phyloP scores from a whole-genome alignment of 2,797 vertebrate species.

The Myotis pilosus region DNA sequence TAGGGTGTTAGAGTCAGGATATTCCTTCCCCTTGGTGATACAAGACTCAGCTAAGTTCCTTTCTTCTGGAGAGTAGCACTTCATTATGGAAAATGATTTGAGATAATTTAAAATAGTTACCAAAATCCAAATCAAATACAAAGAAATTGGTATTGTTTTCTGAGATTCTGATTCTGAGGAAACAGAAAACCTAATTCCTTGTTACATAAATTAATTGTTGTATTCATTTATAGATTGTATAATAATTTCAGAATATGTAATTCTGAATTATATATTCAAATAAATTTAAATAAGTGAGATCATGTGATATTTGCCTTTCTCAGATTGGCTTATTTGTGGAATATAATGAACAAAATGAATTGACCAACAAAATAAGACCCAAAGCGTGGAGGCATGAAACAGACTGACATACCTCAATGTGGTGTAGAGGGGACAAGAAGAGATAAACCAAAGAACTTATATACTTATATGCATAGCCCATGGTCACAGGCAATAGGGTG shows the following conservation, averaged over 20 bases:
- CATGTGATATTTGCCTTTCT: no score
- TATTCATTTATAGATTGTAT: neutral
- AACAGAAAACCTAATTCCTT: neutral
- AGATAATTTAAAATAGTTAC: neutral
- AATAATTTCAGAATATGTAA: neutral
- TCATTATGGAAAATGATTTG: neutral
- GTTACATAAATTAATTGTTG: neutral
- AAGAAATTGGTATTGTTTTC: neutral
- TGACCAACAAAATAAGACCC: no score
- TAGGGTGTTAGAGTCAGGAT: accelerated
- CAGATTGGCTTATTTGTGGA: no score
- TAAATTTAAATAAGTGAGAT: neutral
- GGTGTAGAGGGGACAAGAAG: no score
- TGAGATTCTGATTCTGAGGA: neutral
- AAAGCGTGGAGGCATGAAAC: no score
- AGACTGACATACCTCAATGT: no score
- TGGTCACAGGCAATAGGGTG: no score
- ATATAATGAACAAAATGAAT: no score
- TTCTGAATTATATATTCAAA: neutral
- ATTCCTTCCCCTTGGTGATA: neutral
- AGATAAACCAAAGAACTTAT: no score
- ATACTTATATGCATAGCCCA: no score
- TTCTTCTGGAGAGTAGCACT: neutral
- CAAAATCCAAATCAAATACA: neutral
- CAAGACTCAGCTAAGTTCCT: neutral